Evolutionary conservation across 2,797 vertebrate genomes (phyloP).

Genomic region (Alcedo quadribrachys): DNA sequence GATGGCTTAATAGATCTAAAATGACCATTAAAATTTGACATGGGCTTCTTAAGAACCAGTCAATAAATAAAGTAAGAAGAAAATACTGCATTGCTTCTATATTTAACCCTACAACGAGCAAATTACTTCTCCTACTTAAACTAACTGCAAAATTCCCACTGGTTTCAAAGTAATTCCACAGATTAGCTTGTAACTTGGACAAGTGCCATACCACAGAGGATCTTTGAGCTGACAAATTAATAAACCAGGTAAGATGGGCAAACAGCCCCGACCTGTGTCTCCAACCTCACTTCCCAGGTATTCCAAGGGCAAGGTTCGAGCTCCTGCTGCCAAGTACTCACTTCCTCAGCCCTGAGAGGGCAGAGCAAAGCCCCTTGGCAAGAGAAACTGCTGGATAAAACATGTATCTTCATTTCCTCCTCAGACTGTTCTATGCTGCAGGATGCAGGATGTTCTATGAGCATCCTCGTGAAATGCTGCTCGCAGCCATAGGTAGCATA

Average conservation of each 20-base stretch:
- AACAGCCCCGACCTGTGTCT: neutral
- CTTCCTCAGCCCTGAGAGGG: neutral
- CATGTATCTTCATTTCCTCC: neutral
- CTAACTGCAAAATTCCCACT: conserved; percentile 4
- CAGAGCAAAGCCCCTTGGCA: neutral
- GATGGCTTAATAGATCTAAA: conserved; percentile 19
- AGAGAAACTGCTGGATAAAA: neutral
- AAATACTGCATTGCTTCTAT: neutral
- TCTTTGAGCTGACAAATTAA: conserved; percentile 51
- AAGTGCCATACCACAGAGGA: neutral
- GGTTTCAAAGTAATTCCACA: conserved; percentile 44
- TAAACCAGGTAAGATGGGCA: neutral
- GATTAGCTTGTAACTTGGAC: conserved; percentile 15
- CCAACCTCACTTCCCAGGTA: neutral
- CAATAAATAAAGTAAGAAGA: conserved; percentile 2
- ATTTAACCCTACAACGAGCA: conserved; percentile 19
- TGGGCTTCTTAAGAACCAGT: neutral
- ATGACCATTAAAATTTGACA: conserved; percentile 34
- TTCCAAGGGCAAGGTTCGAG: neutral
- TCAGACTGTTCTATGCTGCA: neutral
- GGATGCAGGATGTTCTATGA: no score
- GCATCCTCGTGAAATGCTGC: neutral
- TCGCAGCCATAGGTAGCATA: neutral
- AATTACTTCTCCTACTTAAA: conserved; percentile 15
- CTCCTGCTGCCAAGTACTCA: neutral